Evolutionary conservation across 1,140 invertebrate genomes (phyloP).

Genomic region (Lordiphosa clarofinis): DNA sequence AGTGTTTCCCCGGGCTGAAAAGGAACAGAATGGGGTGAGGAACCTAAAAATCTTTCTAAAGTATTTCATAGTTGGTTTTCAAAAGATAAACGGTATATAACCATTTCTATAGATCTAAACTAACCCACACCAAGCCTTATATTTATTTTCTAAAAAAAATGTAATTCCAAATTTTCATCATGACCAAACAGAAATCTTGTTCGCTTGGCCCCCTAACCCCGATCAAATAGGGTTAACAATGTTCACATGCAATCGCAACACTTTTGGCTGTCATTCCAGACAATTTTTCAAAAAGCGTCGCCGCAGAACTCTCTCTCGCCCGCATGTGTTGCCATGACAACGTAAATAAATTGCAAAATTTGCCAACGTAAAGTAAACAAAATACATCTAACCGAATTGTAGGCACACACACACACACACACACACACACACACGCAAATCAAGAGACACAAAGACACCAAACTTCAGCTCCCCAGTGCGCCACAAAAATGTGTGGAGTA

Average conservation of each 20-base stretch:
- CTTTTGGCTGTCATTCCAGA: conserved; percentile 8
- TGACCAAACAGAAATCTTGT: not conserved
- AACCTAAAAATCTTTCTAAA: too few relatives aligned
- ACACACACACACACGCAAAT: conserved; percentile 9
- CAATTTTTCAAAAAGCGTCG: conserved; percentile 20
- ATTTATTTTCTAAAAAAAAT: too few relatives aligned
- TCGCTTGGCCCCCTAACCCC: not conserved
- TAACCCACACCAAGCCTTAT: too few relatives aligned
- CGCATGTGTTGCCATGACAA: conserved; percentile 46
- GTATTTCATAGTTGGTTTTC: too few relatives aligned
- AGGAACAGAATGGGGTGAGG: too few relatives aligned
- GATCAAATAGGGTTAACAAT: not conserved
- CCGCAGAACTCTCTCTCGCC: conserved; percentile 3
- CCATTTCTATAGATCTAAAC: too few relatives aligned
- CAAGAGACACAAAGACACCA: conserved; percentile 12
- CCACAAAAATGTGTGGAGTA: conserved; percentile 42
- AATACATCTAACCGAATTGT: conserved; percentile 29
- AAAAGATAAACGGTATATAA: too few relatives aligned
- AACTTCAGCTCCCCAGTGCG: conserved; percentile 24
- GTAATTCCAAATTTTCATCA: not conserved
- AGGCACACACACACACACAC: conserved; percentile 10
- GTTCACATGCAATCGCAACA: conserved; percentile 8
- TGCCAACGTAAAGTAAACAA: conserved; percentile 31
- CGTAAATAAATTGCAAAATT: conserved; percentile 48
- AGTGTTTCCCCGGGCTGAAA: too few relatives aligned